Evolutionary conservation across 2,888 invertebrate species (phyloP).

Genomic region (Saturnia japonica): DNA sequence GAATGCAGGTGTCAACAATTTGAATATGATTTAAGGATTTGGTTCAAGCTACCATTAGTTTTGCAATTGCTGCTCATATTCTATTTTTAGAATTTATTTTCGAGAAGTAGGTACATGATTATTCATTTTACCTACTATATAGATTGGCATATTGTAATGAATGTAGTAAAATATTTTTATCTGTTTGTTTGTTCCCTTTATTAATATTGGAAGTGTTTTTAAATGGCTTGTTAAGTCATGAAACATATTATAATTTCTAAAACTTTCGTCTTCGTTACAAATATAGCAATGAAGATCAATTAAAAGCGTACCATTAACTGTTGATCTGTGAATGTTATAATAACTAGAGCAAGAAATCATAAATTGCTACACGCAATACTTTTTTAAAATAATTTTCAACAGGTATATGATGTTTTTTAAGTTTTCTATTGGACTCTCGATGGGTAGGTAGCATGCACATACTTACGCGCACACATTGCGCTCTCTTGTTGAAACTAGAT

Average conservation of each 20-base stretch:
- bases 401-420: neutral
- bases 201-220: neutral
- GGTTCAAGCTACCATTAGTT: too few relatives aligned
- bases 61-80: too few relatives aligned
- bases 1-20: too few relatives aligned
- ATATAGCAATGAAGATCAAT: neutral
- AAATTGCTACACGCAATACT: constrained; percentile 7
- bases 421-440: constrained; percentile 11
- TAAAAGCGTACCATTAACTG: neutral
- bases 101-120: too few relatives aligned
- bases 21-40: too few relatives aligned
- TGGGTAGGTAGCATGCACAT: constrained; percentile 7
- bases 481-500: constrained; percentile 3
- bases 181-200: too few relatives aligned
- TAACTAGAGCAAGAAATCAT: neutral
- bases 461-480: neutral
- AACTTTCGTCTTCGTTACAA: neutral
- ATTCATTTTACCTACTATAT: too few relatives aligned
- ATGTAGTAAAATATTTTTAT: too few relatives aligned
- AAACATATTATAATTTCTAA: neutral
- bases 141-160: too few relatives aligned
- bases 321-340: constrained; percentile 4
- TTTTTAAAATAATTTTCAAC: neutral
- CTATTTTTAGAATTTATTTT: too few relatives aligned
- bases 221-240: neutral